Percentiles rank a stretch among this genome's conserved stretches.
phyloP scores from a whole-genome alignment of 1,140 invertebrate genomes.

The Mya arenaria region DNA sequence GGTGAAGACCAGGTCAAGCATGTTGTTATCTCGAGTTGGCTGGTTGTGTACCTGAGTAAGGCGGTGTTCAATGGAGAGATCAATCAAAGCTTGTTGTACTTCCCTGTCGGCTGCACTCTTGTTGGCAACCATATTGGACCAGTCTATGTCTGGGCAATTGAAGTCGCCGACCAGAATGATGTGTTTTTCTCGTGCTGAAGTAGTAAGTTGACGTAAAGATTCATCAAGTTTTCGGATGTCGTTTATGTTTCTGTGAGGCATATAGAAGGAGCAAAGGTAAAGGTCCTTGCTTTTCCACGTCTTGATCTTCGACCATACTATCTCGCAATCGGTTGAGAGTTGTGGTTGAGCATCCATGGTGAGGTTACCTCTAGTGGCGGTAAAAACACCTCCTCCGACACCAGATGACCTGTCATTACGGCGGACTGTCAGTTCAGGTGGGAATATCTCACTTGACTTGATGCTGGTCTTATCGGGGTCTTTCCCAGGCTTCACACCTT shows the following conservation, averaged over 20 bases:
- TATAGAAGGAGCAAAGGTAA: slow-evolving; percentile 30
- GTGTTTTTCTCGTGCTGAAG: slow-evolving; percentile 14
- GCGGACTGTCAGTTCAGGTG: slow-evolving; percentile 11
- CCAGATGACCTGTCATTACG: slow-evolving; percentile 19
- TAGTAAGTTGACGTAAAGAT: slow-evolving; percentile 8
- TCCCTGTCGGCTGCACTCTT: slow-evolving; percentile 32
- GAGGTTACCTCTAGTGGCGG: background rate
- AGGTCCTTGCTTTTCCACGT: background rate
- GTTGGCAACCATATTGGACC: background rate
- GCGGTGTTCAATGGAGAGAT: slow-evolving; percentile 23
- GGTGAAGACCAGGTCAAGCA: slow-evolving; percentile 35
- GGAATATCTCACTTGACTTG: slow-evolving; percentile 33
- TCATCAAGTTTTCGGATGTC: slow-evolving; percentile 14
- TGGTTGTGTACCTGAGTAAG: slow-evolving; percentile 41
- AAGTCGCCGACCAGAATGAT: slow-evolving; percentile 45
- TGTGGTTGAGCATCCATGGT: slow-evolving; percentile 9
- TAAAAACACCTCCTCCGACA: slow-evolving; percentile 23
- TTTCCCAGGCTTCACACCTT: slow-evolving; percentile 33
- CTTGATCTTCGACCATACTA: slow-evolving; percentile 29
- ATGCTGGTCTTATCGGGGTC: slow-evolving; percentile 39
- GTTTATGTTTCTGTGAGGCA: slow-evolving; percentile 19
- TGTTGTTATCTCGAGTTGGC: slow-evolving; percentile 40
- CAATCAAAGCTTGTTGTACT: slow-evolving; percentile 41
- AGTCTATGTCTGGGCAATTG: slow-evolving; percentile 42
- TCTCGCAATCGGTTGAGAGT: slow-evolving; percentile 29